phyloP scores from a whole-genome alignment of 1,140 invertebrate genomes.

The Musca vetustissima region DNA sequence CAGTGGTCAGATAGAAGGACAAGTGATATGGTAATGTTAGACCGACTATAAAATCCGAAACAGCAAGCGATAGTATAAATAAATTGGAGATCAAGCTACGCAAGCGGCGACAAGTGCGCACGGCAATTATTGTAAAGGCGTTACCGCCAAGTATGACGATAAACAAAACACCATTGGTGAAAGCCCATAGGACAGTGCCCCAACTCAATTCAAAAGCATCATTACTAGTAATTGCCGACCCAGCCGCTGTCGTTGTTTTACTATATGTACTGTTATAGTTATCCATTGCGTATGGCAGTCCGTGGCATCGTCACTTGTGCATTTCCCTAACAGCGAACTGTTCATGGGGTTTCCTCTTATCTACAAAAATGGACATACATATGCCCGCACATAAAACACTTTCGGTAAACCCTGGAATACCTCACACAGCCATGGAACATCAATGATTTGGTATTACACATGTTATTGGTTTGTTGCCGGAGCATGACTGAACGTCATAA shows the following conservation, averaged over 20 bases:
- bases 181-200: conserved; percentile 58
- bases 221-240: neutral
- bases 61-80: conserved; percentile 72
- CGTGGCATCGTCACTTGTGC: neutral
- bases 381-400: no score
- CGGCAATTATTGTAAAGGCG: conserved; percentile 70
- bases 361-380: no score
- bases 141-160: conserved; percentile 69
- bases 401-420: no score
- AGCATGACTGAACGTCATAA: no score
- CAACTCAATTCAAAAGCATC: neutral
- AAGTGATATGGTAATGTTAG: conserved; percentile 73
- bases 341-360: no score
- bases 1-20: conserved; percentile 65
- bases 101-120: conserved; percentile 66
- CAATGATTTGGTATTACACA: no score
- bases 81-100: conserved; percentile 69
- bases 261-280: neutral
- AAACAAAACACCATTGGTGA: conserved; percentile 66
- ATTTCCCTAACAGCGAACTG: no score
- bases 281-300: neutral
- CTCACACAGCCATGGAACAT: no score
- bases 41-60: conserved; percentile 74
- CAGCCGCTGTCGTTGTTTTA: neutral
- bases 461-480: no score